Evolutionary conservation across 2,113 vertebrate genomes (phyloP), one percentile per base, ranked within the genome.

Genomic region (Nansenia antarctica): DNA sequence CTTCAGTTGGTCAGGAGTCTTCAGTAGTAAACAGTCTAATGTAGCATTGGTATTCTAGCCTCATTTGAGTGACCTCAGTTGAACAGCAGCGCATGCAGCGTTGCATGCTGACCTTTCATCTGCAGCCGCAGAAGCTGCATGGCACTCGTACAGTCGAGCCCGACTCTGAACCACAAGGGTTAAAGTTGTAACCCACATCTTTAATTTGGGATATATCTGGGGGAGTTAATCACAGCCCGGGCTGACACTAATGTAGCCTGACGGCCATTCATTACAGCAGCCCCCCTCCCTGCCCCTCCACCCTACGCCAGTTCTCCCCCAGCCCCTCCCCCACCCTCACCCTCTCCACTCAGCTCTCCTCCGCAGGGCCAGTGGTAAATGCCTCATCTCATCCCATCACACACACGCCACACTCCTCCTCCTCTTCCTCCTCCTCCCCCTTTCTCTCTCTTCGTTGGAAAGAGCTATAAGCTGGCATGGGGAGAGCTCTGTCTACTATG

Each of bases 341-440:
- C 26, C 22, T 57, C 32, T 34, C 20, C 61, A 1, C 76, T 71
- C 14, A 34, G 71, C 62, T 71, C 54, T 83, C 52, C 29, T 82
- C 83, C 74, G 73, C 52, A 65, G 64, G 79, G 80, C 37, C 65
- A 3, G 62, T 49, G 45, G 66, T 64, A 60, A 67, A 80, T 76
- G 88, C 83, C 85, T 85, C 73, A 68, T 88, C 70, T 82, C 71
- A 77, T 87, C 72, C 64, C 69, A 71, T 90, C 85, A 83, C 34
- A 59, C 65, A n/a, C n/a, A 32, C 24, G 20, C 1, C 27, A 18
- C 52, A 9, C 29, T 54, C 49, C 71, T 70, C 63, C 27, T 26
- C 15, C 39, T 14, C 26, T 35, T 58, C 74, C 2, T 66, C 24
- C 4, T 47, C 18, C 0, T 39, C 68, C 29, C 73, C 62, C 39